phyloP scores from a whole-genome alignment of 1,140 invertebrate genomes.

The Popillia japonica region DNA sequence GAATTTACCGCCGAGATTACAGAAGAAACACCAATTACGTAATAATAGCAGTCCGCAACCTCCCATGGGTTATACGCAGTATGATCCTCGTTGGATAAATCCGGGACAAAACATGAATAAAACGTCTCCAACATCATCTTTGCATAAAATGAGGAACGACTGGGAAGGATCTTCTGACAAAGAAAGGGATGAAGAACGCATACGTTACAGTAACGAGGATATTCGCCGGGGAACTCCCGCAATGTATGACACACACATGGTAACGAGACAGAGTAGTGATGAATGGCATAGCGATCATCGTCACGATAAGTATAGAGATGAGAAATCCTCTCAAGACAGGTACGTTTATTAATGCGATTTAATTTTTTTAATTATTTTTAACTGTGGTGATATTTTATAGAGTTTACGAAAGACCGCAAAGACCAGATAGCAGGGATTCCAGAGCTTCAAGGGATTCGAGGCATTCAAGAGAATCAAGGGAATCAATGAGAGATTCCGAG shows the following conservation, averaged over 20 bases:
- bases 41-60: conserved; percentile 48
- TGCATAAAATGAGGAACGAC: conserved; percentile 35
- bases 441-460: conserved; percentile 66
- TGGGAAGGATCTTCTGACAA: conserved; percentile 47
- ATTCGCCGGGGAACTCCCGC: neutral
- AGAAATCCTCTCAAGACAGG: conserved; percentile 52
- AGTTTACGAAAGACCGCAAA: conserved; percentile 62
- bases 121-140: conserved; percentile 2
- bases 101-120: conserved; percentile 32
- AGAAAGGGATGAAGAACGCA: conserved; percentile 48
- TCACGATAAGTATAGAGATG: conserved; percentile 50
- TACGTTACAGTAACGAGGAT: conserved; percentile 29
- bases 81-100: conserved; percentile 61
- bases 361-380: too few species aligned
- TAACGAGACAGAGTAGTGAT: conserved; percentile 35
- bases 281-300: conserved; percentile 50
- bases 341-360: conserved; percentile 43
- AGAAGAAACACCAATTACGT: conserved; percentile 72
- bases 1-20: conserved; percentile 86
- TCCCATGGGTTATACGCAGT: conserved; percentile 62
- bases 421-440: conserved; percentile 69
- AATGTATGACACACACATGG: neutral
- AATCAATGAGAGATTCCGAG: conserved; percentile 50
- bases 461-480: conserved; percentile 56
- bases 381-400: too few species aligned